phyloP scores from a whole-genome alignment of 2,113 vertebrate genomes.

The Monopterus albus region DNA sequence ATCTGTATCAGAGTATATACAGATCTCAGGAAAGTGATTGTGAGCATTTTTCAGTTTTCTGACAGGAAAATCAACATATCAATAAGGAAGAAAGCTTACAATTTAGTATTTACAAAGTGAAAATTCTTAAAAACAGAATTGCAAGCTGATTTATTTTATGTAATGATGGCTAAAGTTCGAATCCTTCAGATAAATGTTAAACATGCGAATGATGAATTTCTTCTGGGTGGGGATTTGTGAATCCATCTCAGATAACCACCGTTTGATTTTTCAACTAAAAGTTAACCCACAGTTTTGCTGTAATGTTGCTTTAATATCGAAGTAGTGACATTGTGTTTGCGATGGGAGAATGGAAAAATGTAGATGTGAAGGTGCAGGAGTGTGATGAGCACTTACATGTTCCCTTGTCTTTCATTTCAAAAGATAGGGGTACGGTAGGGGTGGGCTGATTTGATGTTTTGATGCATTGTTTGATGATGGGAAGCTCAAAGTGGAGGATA shows the following conservation, averaged over 20 bases:
- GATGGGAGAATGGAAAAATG: not conserved
- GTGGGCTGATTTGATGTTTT: constrained; percentile 95
- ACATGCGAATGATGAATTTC: not conserved
- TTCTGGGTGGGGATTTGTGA: not conserved
- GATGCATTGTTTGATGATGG: constrained; percentile 97
- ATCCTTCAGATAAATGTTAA: not conserved
- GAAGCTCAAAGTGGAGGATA: constrained; percentile 93
- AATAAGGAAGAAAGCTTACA: too few relatives aligned
- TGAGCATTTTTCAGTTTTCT: too few relatives aligned
- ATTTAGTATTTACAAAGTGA: not conserved
- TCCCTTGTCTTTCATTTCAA: constrained; percentile 89
- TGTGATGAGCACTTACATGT: constrained; percentile 5
- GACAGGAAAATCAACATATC: not conserved
- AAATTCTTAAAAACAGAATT: too few relatives aligned
- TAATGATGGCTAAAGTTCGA: not conserved
- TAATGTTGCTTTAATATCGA: not conserved
- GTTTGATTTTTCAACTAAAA: constrained; percentile 8
- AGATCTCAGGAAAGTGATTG: not conserved
- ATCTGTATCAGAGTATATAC: too few relatives aligned
- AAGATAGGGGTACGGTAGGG: constrained; percentile 87
- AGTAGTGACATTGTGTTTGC: not conserved
- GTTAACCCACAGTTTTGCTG: not conserved
- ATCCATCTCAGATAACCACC: not conserved
- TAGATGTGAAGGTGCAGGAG: constrained; percentile 9
- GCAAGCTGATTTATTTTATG: not conserved